Evolutionary conservation across 2,888 invertebrate species (phyloP), one percentile per base, ranked within the genome.

Genomic region (Embidobia sp.): DNA sequence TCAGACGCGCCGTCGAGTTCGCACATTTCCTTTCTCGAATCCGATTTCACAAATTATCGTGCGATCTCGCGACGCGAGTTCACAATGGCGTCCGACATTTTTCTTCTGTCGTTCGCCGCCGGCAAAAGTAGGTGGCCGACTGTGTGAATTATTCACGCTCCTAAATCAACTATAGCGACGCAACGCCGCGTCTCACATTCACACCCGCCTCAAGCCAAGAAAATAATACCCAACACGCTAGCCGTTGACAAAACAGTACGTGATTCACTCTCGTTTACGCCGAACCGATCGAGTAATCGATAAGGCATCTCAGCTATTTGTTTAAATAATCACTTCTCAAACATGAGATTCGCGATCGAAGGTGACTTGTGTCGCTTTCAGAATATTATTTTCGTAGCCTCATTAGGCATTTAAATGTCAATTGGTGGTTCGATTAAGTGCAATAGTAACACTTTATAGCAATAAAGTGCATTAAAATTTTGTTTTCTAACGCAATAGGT

Each of bases 71-170:
- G 35, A 19, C 31, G 18, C 42, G 29, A 27, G 15, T 37, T 18
- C 46, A 64, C 64, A 64, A 64, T 42, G 42, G 63, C 29, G 37
- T 13, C 46, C 35, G 35, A 61, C 49, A 40, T 63, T 51, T 64
- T 51, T 51, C 42, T 51, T 40, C 37, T 51, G 40, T 40, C 63
- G 15, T 11, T 19, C 0, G 13, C 31, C 22, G 26, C 10, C 3
- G 11, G 51, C 42, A 64, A 64, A 64, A 64, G 64, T 64, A 64
- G 49, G 64, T 64, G 64, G 51, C 42, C 42, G 51, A 42, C 48
- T 27, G 51, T 31, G 61, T 37, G 64, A 64, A 48, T 64, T 64
- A 64, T 42, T 64, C 64, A 33, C 22, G 40, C 51, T 42, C 11
- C 35, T 51, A 49, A 64, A 51, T 42, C 49, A 64, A 22, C 48